Percentiles rank a stretch among this genome's conserved stretches.
phyloP scores from a whole-genome alignment of 2,888 invertebrate genomes.

The Eubasilissa splendida region DNA sequence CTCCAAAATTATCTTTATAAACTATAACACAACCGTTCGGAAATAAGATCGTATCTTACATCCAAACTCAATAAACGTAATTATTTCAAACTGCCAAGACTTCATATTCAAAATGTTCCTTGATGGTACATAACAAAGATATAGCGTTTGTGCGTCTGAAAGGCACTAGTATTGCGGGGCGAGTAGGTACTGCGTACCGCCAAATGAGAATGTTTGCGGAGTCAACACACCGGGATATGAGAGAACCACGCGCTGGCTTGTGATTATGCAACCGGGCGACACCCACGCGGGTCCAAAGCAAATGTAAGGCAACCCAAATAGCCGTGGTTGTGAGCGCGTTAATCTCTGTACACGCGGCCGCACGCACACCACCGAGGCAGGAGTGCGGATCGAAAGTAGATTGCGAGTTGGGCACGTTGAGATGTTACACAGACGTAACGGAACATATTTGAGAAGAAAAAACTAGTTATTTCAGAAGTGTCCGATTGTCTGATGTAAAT shows the following conservation, averaged over 20 bases:
- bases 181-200: constrained; percentile 1
- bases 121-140: no score
- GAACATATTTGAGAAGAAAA: background rate
- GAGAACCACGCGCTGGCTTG: constrained; percentile 28
- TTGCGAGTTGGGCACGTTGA: background rate
- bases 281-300: constrained; percentile 38
- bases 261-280: constrained; percentile 43
- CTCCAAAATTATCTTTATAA: no score
- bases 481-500: no score
- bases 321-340: constrained; percentile 1
- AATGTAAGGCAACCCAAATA: constrained; percentile 42
- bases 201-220: constrained; percentile 17
- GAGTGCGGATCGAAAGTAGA: constrained; percentile 18
- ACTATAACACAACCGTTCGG: no score
- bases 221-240: constrained; percentile 4
- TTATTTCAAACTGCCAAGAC: no score
- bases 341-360: constrained; percentile 21
- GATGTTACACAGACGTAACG: background rate
- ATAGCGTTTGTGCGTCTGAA: no score
- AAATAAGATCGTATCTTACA: no score
- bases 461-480: background rate
- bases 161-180: background rate
- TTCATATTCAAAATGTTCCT: no score
- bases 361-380: background rate
- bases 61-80: no score